phyloP scores from a whole-genome alignment of 2,888 invertebrate genomes.

The Plagodis pulveraria region DNA sequence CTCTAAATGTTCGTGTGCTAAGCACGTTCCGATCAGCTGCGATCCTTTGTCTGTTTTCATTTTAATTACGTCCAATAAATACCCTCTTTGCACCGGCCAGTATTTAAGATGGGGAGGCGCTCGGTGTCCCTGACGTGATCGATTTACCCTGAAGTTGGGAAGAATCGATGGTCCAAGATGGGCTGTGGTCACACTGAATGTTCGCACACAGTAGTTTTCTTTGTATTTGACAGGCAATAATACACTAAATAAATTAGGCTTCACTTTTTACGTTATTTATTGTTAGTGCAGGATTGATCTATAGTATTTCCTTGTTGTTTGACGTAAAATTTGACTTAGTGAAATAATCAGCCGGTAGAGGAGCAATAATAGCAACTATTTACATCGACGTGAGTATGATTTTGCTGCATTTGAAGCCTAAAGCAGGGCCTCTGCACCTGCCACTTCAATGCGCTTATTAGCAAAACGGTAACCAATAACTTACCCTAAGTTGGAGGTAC shows the following conservation, averaged over 20 bases:
- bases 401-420: too few relatives aligned
- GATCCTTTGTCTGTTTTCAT: conserved; percentile 79
- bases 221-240: neutral
- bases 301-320: too few relatives aligned
- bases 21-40: conserved; percentile 76
- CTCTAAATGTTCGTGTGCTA: conserved; percentile 61
- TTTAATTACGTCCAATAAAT: conserved; percentile 81
- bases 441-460: too few relatives aligned
- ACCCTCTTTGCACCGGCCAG: conserved; percentile 50
- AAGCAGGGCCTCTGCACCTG: too few relatives aligned
- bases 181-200: conserved; percentile 25
- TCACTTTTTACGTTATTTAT: too few relatives aligned
- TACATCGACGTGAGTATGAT: too few relatives aligned
- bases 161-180: conserved; percentile 6
- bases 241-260: neutral
- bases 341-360: too few relatives aligned
- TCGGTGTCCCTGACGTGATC: conserved; percentile 39
- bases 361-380: too few relatives aligned
- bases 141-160: conserved; percentile 26
- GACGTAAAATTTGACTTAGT: too few relatives aligned
- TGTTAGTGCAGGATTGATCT: too few relatives aligned
- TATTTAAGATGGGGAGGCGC: conserved; percentile 50
- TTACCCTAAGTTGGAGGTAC: too few relatives aligned
- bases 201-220: conserved; percentile 3
- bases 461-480: too few relatives aligned